Conservation (phyloP, 1,140 invertebrate species). For the Mesaphorura yosii region DNA sequence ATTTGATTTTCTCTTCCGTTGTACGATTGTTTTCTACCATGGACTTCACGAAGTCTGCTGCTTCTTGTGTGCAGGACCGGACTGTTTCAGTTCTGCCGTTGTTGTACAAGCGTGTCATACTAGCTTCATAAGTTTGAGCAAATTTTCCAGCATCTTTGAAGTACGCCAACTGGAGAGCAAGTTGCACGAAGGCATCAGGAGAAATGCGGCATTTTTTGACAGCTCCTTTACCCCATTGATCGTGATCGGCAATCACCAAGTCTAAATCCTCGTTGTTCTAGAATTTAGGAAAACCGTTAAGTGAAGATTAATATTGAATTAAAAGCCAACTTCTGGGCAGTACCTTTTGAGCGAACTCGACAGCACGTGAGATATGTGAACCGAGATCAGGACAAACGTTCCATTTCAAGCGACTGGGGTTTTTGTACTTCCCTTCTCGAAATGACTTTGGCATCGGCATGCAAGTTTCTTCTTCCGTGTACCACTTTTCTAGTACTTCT, state of each 20-base stretch:
- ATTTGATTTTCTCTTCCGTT: conserved; percentile 29
- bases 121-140: conserved; percentile 39
- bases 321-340: conserved; percentile 4
- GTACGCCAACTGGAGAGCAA: conserved; percentile 38
- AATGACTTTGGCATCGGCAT: conserved; percentile 35
- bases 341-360: conserved; percentile 34
- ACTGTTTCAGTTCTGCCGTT: conserved; percentile 38
- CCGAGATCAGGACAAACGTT: conserved; percentile 33
- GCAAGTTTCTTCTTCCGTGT: conserved; percentile 36
- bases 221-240: conserved; percentile 42
- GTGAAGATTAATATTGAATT: conserved; percentile 6
- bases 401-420: conserved; percentile 34
- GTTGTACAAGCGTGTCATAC: conserved; percentile 37
- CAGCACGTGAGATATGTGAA: conserved; percentile 32
- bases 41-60: conserved; percentile 36
- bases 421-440: conserved; percentile 33
- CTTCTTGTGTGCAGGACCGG: conserved; percentile 35
- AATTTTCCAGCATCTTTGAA: conserved; percentile 35
- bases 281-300: conserved; percentile 17
- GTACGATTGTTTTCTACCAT: conserved; percentile 34
- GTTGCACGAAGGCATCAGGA: conserved; percentile 39
- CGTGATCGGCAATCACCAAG: conserved; percentile 38
- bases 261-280: conserved; percentile 42
- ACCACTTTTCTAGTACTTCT: conserved; percentile 38
- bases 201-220: conserved; percentile 44